Evolutionary conservation across 2,113 vertebrate genomes (phyloP).

Genomic region (Dasyurus viverrinus): DNA sequence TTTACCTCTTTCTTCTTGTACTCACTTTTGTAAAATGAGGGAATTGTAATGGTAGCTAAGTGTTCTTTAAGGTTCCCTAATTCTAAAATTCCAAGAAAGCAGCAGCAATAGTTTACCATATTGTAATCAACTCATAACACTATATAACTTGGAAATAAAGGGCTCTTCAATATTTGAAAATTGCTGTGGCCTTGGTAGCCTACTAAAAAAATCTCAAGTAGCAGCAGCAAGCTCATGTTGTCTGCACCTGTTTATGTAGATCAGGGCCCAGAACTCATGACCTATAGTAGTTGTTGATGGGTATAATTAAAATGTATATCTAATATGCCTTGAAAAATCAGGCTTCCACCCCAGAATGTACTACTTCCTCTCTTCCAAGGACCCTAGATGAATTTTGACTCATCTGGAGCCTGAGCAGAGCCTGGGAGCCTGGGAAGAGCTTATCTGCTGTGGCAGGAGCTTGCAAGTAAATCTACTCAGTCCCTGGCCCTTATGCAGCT

Average conservation of each 20-base stretch:
- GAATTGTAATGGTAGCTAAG: not conserved
- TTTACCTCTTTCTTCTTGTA: not conserved
- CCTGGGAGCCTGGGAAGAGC: not conserved
- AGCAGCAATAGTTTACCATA: not conserved
- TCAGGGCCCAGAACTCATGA: slow-evolving; percentile 57
- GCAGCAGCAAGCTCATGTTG: slow-evolving; percentile 67
- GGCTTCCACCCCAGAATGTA: slow-evolving; percentile 73
- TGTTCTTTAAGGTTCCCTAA: not conserved
- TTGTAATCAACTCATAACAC: fast-evolving
- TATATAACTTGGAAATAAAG: slow-evolving; percentile 42
- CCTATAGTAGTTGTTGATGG: not conserved
- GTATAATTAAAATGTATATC: slow-evolving; percentile 62
- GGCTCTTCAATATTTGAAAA: not conserved
- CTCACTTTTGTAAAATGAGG: not conserved
- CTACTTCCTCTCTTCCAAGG: slow-evolving; percentile 4
- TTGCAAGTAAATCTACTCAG: not conserved
- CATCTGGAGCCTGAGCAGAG: not conserved
- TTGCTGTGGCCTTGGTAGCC: not conserved
- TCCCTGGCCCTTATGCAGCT: not conserved
- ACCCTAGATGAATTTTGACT: slow-evolving; percentile 2
- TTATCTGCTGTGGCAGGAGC: not conserved
- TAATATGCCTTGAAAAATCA: slow-evolving; percentile 81
- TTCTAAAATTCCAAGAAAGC: not conserved
- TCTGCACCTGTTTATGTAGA: slow-evolving; percentile 79
- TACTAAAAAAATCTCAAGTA: slow-evolving; percentile 38